Evolutionary conservation across 1,140 invertebrate genomes (phyloP), one percentile per base, ranked within the genome.

Genomic region (Drosophila gunungcola): DNA sequence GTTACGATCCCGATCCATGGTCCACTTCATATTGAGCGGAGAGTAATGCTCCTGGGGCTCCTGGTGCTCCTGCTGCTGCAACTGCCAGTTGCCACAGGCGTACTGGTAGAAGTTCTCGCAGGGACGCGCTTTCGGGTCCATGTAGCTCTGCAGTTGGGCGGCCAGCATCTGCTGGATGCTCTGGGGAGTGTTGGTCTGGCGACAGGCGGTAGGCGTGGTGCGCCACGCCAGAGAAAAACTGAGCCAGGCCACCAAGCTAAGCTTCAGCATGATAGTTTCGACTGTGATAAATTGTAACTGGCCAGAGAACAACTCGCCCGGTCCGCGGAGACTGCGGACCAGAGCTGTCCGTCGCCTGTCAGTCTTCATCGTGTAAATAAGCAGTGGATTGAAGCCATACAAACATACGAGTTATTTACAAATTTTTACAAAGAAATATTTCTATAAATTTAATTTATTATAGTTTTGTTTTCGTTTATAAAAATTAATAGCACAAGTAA

Each of bases 51-150:
- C 74, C 16, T 21, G 58, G 29, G 76, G 64, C 67, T 78, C 74
- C 16, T 21, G 58, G 29, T 78, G 64, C 67, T 78, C 74, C 48
- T 79, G 62, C 73, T 83, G 76, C 52, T 89, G 81, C 43, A 91
- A 46, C 39, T 88, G 81, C 90, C 90, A 91, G 53, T 91, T 86
- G 32, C 91, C 91, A 51, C 91, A 91, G 56, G 91, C 86, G 39
- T 86, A 91, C 55, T 91, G 90, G 80, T 91, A 92, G 46, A 92
- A 92, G 48, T 91, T 91, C 55, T 91, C 91, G 39, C 91, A 92
- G 39, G 91, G 90, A 38, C 73, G 72, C 39, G 77, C 77, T 36
- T 56, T 72, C 0, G 77, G 78, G 21, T 92, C 88, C 88, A 91
- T 91, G 52, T 91, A 91, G 55, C 85, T 91, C 46, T 86, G 70